Percentiles rank a stretch among this genome's conserved stretches.
phyloP scores from a whole-genome alignment of 30 jellyfish, hydroid and myxozoan genomes.

The Turritopsis rubra region DNA sequence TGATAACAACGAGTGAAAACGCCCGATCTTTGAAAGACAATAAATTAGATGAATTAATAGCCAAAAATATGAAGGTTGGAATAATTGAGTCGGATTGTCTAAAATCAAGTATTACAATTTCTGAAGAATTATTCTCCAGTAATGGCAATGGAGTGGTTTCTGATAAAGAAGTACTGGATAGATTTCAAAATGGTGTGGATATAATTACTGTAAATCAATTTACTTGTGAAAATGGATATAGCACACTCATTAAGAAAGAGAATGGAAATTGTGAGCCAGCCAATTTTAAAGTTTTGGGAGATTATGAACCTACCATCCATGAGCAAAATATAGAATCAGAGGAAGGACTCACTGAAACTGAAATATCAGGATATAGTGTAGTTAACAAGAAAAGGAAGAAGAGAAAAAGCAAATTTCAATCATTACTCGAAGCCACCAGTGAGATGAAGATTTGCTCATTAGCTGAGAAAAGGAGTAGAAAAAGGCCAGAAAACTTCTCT shows the following conservation, averaged over 20 bases:
- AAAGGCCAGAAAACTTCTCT: background rate
- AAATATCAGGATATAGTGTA: background rate
- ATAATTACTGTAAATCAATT: background rate
- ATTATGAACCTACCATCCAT: background rate
- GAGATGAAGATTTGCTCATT: background rate
- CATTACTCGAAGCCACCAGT: background rate
- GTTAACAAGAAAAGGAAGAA: constrained; percentile 6
- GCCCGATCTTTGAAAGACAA: constrained; percentile 12
- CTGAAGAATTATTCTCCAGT: background rate
- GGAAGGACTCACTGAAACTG: background rate
- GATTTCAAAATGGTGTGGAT: constrained; percentile 9
- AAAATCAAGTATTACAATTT: background rate
- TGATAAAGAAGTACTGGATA: constrained; percentile 6
- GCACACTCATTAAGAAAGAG: background rate
- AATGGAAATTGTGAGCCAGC: background rate
- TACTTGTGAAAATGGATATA: background rate
- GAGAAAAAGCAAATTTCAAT: constrained; percentile 8
- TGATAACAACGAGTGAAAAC: constrained; percentile 2
- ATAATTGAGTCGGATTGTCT: background rate
- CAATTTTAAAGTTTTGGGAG: background rate
- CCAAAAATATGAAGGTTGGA: background rate
- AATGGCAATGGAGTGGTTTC: constrained; percentile 13
- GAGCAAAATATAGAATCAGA: background rate
- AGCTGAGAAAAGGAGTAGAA: constrained; percentile 9
- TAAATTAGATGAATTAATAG: background rate